These are phyloP conservation scores for Drosophila leonis DNA, from an alignment of 2,888 invertebrate genomes.

Conservation along the genomic window DNA sequence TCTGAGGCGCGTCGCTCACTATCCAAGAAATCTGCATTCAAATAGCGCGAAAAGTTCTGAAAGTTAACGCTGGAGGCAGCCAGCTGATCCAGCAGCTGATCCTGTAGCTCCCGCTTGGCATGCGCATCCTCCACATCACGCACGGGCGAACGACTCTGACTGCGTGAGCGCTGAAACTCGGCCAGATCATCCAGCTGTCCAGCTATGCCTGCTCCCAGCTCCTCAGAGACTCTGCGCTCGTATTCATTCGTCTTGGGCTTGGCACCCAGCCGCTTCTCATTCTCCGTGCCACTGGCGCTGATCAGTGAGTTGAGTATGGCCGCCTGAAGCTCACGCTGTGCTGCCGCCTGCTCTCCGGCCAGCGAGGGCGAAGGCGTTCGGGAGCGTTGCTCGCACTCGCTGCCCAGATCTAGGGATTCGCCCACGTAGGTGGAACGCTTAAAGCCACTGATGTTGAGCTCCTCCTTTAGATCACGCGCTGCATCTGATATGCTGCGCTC, in stretches of 20 bases:
- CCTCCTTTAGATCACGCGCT: constrained; percentile 78
- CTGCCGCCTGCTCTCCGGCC: constrained; percentile 58
- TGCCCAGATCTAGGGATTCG: constrained; percentile 82
- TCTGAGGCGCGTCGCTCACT: constrained; percentile 84
- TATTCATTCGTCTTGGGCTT: constrained; percentile 73
- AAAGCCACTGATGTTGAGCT: constrained; percentile 73
- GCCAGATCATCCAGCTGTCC: constrained; percentile 78
- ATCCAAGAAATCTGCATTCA: constrained; percentile 79
- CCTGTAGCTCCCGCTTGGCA: constrained; percentile 74
- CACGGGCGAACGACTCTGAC: constrained; percentile 82
- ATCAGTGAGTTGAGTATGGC: constrained; percentile 80
- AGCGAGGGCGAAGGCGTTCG: constrained; percentile 76
- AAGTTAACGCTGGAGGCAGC: constrained; percentile 76
- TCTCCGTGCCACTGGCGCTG: constrained; percentile 34
- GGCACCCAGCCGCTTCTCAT: constrained; percentile 67
- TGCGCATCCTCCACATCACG: constrained; percentile 43
- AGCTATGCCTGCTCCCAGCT: constrained; percentile 33
- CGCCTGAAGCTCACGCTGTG: constrained; percentile 78
- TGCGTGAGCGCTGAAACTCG: constrained; percentile 82
- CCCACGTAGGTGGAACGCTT: constrained; percentile 84
- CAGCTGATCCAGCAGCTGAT: constrained; percentile 77
- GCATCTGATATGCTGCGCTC: constrained; percentile 81
- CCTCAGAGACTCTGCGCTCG: constrained; percentile 60
- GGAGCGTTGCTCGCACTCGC: constrained; percentile 78
- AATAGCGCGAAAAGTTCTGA: constrained; percentile 77